Evolutionary conservation across 2,888 invertebrate species (phyloP), one percentile per base, ranked within the genome.

Genomic region (Erebia aethiops): DNA sequence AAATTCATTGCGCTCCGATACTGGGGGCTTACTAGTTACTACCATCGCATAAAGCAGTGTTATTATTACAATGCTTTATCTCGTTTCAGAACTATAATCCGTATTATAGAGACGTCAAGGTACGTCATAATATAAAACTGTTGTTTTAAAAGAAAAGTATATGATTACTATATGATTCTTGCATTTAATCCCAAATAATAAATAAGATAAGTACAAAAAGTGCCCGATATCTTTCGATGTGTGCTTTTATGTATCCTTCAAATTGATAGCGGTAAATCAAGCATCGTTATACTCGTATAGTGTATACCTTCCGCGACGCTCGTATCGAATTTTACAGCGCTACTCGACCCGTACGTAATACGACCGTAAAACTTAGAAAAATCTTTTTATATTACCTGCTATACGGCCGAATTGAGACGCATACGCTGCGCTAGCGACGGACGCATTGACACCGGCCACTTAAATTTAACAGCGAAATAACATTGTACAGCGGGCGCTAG

Each of bases 301-400:
- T 35, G 7, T 35, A 35, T 56, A 21, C 82, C 83, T 81, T 79
- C 77, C 79, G 80, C 84, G 84, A 86, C 84, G 86, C 82, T 87
- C 88, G 90, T 88, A 88, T 91, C 91, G 84, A 86, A 89, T 91
- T 92, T 91, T 90, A 92, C 88, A 84, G 86, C 90, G 72, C 67
- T 73, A 75, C 82, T 84, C 85, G 82, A 77, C 79, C 83, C 84
- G 80, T 78, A 82, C 86, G 86, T 87, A 87, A 87, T 85, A 83
- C 86, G 84, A 85, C 87, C 87, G 87, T 92, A 91, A 92, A 91
- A 89, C 86, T 87, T 89, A 88, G 90, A 89, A 89, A 91, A 92
- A 87, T 87, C 85, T 87, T 84, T 83, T 83, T 88, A 83, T 87
- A 85, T 85, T 81, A 82, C 82, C 78, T 78, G 80, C 78, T 78